Percentiles rank a stretch among this genome's conserved stretches.
These are phyloP conservation scores for Brachyptera risi DNA, from an alignment of 2,888 invertebrate species.

Conservation along the genomic window DNA sequence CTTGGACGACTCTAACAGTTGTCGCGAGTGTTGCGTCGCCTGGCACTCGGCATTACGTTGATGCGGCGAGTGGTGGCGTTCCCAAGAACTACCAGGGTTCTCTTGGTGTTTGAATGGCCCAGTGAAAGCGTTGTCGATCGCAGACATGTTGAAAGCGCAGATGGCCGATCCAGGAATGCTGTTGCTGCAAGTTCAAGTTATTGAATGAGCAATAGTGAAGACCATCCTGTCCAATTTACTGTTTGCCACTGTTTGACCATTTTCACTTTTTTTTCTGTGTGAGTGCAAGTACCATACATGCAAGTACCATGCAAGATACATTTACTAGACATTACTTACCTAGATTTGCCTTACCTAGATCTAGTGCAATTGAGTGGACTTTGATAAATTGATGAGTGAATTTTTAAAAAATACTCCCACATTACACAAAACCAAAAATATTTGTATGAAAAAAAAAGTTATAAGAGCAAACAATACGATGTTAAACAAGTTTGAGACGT, in stretches of 20 bases:
- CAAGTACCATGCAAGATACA: too few relatives aligned
- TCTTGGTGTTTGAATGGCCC: slow-evolving; percentile 86
- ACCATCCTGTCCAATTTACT: not conserved
- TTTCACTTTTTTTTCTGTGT: too few relatives aligned
- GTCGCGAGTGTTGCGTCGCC: slow-evolving; percentile 37
- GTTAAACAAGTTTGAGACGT: too few relatives aligned
- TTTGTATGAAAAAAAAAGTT: too few relatives aligned
- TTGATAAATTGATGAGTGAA: too few relatives aligned
- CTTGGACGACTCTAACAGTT: slow-evolving; percentile 46
- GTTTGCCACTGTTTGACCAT: not conserved
- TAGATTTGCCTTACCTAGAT: too few relatives aligned
- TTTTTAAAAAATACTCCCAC: too few relatives aligned
- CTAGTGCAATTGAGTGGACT: too few relatives aligned
- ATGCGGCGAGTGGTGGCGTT: slow-evolving; percentile 55
- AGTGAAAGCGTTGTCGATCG: slow-evolving; percentile 74
- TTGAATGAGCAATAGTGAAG: not conserved
- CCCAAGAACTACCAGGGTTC: slow-evolving; percentile 72
- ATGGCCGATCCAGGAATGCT: slow-evolving; percentile 89
- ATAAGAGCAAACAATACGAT: too few relatives aligned
- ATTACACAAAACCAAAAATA: too few relatives aligned
- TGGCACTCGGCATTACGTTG: slow-evolving; percentile 61
- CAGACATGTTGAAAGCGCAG: slow-evolving; percentile 81
- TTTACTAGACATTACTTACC: too few relatives aligned
- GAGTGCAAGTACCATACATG: too few relatives aligned
- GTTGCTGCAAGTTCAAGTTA: slow-evolving; percentile 52